Base-by-base conservation (phyloP, 2,797 vertebrate genomes). In the Crypturellus tataupa region DNA sequence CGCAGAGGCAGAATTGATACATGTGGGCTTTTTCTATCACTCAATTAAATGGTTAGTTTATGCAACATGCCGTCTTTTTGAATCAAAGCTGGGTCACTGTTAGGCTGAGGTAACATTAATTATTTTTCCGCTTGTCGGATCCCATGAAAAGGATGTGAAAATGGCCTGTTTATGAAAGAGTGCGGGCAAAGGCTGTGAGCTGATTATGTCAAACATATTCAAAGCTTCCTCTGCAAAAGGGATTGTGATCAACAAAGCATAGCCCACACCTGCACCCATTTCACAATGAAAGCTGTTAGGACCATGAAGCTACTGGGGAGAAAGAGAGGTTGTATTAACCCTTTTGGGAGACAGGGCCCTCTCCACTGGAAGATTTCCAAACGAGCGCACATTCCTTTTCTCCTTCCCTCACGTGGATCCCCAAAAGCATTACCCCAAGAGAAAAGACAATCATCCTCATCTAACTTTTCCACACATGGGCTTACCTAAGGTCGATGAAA, bases 61-160 rank as follows among this genome's bases (percentile, higher is more conserved):
- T 98, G 98, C 98, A 98, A 98, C 98, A 98, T 98, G 98, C 98
- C 98, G 98, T 98, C 98, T 97, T 97, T 97, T 97, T 98, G 98
- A 98, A 98, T 98, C 97, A 98, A 97, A 98, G 98, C 98, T 98
- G 98, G 99, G 99, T 99, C 99, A 99, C 98, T 98, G 97, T 98
- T 97, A 98, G 99, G 98, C 99, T 98, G 98, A 99, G 99, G 98
- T 99, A 99, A 99, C 99, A 98, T 99, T 99, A 99, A 99, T 99
- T 99, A 99, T 99, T 99, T 99, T 99, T 99, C 99, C 99, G 99
- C 99, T 98, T 99, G 99, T 99, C 99, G 89, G 98, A 99, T 99
- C 98, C 98, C 98, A 99, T 99, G 99, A 99, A 98, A 98, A 97
- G 98, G 96, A 97, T 94, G 97, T 98, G 98, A 98, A 98, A 98